Base-by-base conservation (phyloP, 1,140 invertebrate species). In the Pseudomyrmex concolor region DNA sequence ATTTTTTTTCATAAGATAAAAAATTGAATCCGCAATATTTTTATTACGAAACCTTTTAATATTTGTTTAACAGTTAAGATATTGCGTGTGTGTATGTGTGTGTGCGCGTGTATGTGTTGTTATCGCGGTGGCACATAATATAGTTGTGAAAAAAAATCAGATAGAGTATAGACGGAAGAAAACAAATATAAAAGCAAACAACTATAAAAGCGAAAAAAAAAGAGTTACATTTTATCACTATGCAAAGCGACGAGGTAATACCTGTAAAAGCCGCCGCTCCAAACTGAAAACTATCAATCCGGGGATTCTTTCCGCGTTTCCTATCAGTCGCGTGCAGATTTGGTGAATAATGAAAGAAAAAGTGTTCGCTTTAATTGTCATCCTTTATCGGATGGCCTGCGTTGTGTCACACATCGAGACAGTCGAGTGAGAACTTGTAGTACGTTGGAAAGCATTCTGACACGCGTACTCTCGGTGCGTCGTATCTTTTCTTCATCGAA, bases 311-410 rank as follows among this genome's bases (percentile, higher is more conserved):
- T 68, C 51, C 59, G 43, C 43, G 43, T 19, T 55, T 34, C 54
- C 19, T 59, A 70, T 80, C 76, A 80, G 54, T 60, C 54, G 76
- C 43, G 19, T 45, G 13, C 54, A 66, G 5, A 43, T 4, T 15
- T 0, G 34, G 5, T 34, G 43, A 43, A 59, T 60, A 80, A 71
- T 80, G 76, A 71, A 80, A 71, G 66, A 80, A 80, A 71, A 80
- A 71, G 64, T 71, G 66, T 80, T 54, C 34, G 54, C 76, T 80
- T 80, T 80, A 71, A 80, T 80, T 80, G 66, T 80, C 76, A 80
- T 59, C 15, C 43, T 71, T 80, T 80, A 80, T 80, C 59, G 76
- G 76, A 80, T 12, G 54, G 76, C 48, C 34, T 34, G 34, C 66
- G 59, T 80, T 80, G 66, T 51, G 34, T 34, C 34, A 34, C 43